Base-by-base conservation (phyloP, 2,888 invertebrate genomes). In the Leptinotarsa peninsularis region DNA sequence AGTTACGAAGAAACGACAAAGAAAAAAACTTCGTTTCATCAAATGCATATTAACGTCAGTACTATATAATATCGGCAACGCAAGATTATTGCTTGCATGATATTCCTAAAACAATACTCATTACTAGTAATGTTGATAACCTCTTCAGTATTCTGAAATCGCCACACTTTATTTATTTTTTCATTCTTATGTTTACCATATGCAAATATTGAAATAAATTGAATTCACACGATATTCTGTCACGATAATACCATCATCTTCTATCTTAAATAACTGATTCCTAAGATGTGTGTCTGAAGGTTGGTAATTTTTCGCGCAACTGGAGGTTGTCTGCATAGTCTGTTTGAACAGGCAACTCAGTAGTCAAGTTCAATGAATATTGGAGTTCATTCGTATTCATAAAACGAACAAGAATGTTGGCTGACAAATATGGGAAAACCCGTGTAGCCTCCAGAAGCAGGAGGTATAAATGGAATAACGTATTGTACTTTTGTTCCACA, bases 391-490 rank as follows among this genome's bases (percentile, higher is more conserved):
- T 58, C 13, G 58, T 58, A 58, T 58, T 58, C 58, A 58, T 23
- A 4, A 23, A 23, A 0, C 18, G 54, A 18, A 54, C 13, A 54
- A 7, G 54, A 58, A 58, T 23, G 58, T 14, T 58, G 15, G 27
- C 58, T 58, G 14, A 58, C 14, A 58, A 58, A 15, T 21, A 58
- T 58, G 21, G 58, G 58, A 23, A 58, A 58, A 58, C 23, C 58
- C 58, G 21, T 54, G 18, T 54, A 3, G 4, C n/a, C 21, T 58
- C 23, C 13, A 5, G 15, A 2, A 14, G 15, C 14, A 23, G 23
- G 4, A 4, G 13, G 21, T 23, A 4, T 23, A 15, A 23, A 15
- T 58, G 14, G 1, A 58, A 23, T 21, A 58, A 13, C 5, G 13
- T 33, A 7, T 33, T 33, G 33, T 33, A 33, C 33, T 5, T 33